A percentile compares a stretch with the other conserved stretches of the same genome.
Evolutionary conservation across 2,888 invertebrate species (phyloP).

Genomic region (Megamerina dolium): DNA sequence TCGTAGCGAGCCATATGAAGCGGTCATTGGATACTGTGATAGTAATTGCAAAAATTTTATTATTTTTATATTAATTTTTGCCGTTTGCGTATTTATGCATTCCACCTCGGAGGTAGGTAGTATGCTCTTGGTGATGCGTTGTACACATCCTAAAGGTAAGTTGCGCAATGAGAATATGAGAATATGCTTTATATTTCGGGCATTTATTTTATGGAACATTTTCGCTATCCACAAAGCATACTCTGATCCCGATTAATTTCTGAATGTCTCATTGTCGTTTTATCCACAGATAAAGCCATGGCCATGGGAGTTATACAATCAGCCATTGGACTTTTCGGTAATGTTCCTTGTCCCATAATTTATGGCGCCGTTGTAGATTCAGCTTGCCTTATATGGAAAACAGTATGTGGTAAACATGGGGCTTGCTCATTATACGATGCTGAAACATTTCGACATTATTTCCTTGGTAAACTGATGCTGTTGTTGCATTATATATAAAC

Average conservation of each 20-base stretch:
- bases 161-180: too few species aligned
- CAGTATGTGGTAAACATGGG: slow-evolving; percentile 71
- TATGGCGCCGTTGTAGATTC: slow-evolving; percentile 91
- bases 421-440: slow-evolving; percentile 87
- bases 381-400: slow-evolving; percentile 82
- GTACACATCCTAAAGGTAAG: slow-evolving; percentile 73
- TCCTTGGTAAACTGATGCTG: slow-evolving; percentile 59
- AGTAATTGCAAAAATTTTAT: slow-evolving; percentile 73
- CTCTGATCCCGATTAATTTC: too few species aligned
- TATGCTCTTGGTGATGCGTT: slow-evolving; percentile 82
- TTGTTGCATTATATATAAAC: background rate
- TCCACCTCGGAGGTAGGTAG: slow-evolving; percentile 90
- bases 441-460: slow-evolving; percentile 74
- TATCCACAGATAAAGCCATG: slow-evolving; percentile 78
- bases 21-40: slow-evolving; percentile 74
- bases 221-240: too few species aligned
- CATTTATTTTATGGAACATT: too few species aligned
- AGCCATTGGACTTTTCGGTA: slow-evolving; percentile 87
- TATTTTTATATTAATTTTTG: slow-evolving; percentile 76
- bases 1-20: slow-evolving; percentile 40
- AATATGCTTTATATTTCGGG: too few species aligned
- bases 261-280: background rate
- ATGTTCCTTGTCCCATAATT: slow-evolving; percentile 91
- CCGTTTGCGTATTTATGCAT: slow-evolving; percentile 83
- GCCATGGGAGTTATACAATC: slow-evolving; percentile 90